Evolutionary conservation across 2,888 invertebrate genomes (phyloP).

Genomic region (Galerucella calmariensis): DNA sequence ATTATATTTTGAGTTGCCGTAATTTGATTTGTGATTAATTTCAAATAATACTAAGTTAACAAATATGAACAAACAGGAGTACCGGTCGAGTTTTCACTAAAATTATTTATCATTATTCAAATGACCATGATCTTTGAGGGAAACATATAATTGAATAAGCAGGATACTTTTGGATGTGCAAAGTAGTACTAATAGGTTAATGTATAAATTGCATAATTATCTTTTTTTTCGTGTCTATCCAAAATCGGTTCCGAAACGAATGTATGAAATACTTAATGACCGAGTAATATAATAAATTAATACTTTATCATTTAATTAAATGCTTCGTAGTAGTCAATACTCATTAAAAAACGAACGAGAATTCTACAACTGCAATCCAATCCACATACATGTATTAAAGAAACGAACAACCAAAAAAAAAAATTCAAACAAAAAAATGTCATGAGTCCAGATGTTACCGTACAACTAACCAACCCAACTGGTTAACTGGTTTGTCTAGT

Average conservation of each 20-base stretch:
- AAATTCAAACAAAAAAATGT: constrained; percentile 5
- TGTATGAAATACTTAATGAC: background rate
- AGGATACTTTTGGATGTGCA: too few relatives aligned
- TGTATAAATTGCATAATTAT: too few relatives aligned
- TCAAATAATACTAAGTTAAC: too few relatives aligned
- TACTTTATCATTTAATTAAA: constrained; percentile 1
- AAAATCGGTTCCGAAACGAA: background rate
- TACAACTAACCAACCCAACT: constrained; percentile 33
- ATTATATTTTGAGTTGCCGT: too few relatives aligned
- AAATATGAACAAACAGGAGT: too few relatives aligned
- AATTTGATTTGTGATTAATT: too few relatives aligned
- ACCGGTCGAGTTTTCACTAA: too few relatives aligned
- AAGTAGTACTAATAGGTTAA: too few relatives aligned
- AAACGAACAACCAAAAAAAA: constrained; percentile 13
- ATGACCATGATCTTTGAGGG: too few relatives aligned
- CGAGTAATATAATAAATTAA: background rate
- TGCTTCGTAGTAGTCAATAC: constrained; percentile 20
- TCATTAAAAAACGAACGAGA: constrained; percentile 20
- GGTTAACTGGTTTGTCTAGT: constrained; percentile 43
- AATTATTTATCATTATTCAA: too few relatives aligned
- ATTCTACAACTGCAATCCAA: constrained; percentile 16
- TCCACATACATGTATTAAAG: constrained; percentile 25
- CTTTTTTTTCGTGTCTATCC: too few relatives aligned
- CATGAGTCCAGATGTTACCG: constrained; percentile 41
- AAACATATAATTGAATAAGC: too few relatives aligned